Evolutionary conservation across 2,888 invertebrate species (phyloP), one percentile per base, ranked within the genome.

Genomic region (Norana najaformis): DNA sequence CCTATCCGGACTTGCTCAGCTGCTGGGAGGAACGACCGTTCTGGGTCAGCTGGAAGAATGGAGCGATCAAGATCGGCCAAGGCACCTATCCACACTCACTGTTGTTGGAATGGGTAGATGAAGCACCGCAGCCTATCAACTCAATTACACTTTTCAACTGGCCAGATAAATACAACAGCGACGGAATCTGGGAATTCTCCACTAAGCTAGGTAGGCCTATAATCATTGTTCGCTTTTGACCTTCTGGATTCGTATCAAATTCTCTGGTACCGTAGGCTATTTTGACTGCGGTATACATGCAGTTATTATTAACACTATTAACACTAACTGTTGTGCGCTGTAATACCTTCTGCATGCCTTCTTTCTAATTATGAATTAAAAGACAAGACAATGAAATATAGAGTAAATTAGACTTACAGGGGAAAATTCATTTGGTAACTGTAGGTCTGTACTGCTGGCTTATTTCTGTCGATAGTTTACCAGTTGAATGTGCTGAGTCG

Each of bases 21-120:
- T 90, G 91, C 34, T 36, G 88, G 69, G 83, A 88, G 34, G 37
- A 47, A n/a, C 38, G 91, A n/a, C 20, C 83, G 38, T 90, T 90
- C 83, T 91, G 91, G 91, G 34, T 91, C 47, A 37, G 37, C 39
- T 91, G 90, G 90, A 47, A 89, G 23, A 90, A 90, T 37, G 89
- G 83, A 36, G 34, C 14, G 30, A 90, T 91, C 41, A 69, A 35
- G 34, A 88, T 91, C n/a, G 91, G 91, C 0, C 30, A 83, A 37
- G 90, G 89, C 30, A 6, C n/a, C 11, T 47, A 37, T 41, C 89
- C 89, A 36, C 53, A 82, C 11, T 38, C 37, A 30, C 30, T 23
- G 34, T 38, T 90, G n/a, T 35, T 82, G 37, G 89, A 89, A n/a
- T 90, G 83, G 83, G 53, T 47, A 30, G 89, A 90, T 38, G 38